These are phyloP conservation scores for Danio albolineatus DNA, from an alignment of 2,797 vertebrate genomes.

Conservation along the genomic window DNA sequence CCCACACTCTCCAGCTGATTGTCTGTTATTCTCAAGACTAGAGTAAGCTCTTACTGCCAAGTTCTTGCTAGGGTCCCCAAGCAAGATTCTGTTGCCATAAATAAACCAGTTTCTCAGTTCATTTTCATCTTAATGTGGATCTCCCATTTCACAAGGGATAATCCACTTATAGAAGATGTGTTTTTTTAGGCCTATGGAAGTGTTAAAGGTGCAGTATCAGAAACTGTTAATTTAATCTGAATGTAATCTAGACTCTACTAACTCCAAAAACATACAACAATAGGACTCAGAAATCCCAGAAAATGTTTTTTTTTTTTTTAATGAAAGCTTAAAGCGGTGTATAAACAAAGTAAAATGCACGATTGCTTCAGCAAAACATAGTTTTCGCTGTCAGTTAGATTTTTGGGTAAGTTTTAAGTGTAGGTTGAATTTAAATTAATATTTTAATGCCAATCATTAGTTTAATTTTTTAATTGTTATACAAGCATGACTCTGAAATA, in stretches of 20 bases:
- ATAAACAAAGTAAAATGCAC: no score
- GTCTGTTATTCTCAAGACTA: constrained; percentile 14
- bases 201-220: background rate
- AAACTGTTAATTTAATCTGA: background rate
- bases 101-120: background rate
- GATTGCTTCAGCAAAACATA: no score
- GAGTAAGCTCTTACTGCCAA: constrained; percentile 11
- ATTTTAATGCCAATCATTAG: no score
- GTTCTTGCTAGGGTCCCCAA: constrained; percentile 15
- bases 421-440: no score
- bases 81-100: constrained; percentile 19
- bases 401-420: no score
- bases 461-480: no score
- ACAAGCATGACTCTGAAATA: no score
- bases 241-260: background rate
- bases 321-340: no score
- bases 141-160: background rate
- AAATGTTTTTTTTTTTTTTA: no score
- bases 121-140: constrained; percentile 12
- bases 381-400: no score
- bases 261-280: no score
- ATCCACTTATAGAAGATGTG: background rate
- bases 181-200: background rate
- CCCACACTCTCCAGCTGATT: constrained; percentile 29
- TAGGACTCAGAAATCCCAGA: no score